Percentiles rank a stretch among this genome's conserved stretches.
Evolutionary conservation across 2,888 invertebrate species (phyloP).

Genomic region (Drosophila nr. perissopoda): DNA sequence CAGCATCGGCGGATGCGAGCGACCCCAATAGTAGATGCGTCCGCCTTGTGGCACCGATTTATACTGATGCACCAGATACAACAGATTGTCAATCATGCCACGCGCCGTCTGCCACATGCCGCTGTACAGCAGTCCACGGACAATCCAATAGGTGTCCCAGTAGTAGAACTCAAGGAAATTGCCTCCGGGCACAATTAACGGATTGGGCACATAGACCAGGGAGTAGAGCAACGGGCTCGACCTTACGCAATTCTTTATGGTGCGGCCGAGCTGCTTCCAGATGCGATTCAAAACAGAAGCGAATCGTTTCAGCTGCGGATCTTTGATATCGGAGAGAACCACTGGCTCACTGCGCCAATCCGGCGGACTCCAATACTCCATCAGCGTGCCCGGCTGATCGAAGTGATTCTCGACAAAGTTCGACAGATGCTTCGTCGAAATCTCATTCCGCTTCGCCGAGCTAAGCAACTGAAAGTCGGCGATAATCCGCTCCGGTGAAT

Average conservation of each 20-base stretch:
- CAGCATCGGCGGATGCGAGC: conserved; percentile 93
- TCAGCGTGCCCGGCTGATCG: conserved; percentile 41
- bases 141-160: conserved; percentile 98
- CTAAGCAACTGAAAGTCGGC: conserved; percentile 87
- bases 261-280: conserved; percentile 91
- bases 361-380: conserved; percentile 45
- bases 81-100: conserved; percentile 94
- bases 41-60: conserved; percentile 96
- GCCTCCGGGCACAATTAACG: conserved; percentile 95
- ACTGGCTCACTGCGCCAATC: conserved; percentile 58
- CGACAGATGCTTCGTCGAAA: conserved; percentile 39
- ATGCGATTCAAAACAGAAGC: conserved; percentile 89
- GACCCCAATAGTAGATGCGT: conserved; percentile 93
- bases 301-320: conserved; percentile 90
- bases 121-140: conserved; percentile 93
- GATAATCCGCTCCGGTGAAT: conserved; percentile 88
- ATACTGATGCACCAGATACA: conserved; percentile 90
- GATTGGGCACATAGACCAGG: conserved; percentile 93
- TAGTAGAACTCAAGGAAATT: conserved; percentile 95
- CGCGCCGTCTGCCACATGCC: conserved; percentile 92
- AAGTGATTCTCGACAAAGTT: conserved; percentile 65
- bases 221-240: conserved; percentile 91
- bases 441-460: conserved; percentile 58
- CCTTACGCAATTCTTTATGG: conserved; percentile 90
- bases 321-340: conserved; percentile 89